Evolutionary conservation across 2,888 invertebrate genomes (phyloP), one percentile per base, ranked within the genome.

Genomic region (Timema cristinae): DNA sequence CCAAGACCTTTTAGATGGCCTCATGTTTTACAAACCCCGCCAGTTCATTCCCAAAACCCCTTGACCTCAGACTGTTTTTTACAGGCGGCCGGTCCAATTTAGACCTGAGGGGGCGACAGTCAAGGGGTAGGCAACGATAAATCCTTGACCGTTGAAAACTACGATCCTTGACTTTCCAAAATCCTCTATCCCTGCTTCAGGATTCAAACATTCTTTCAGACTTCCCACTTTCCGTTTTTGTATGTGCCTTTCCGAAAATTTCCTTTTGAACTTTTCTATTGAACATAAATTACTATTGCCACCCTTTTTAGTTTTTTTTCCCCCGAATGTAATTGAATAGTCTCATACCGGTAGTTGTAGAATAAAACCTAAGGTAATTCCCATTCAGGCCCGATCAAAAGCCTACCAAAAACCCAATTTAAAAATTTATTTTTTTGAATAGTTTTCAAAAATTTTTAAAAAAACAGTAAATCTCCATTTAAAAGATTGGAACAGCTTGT

Each of bases 91-190:
- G 47, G 84, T 85, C 83, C 94, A 95, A 66, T 90, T 85, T 1
- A 95, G 83, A 69, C 86, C 75, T 87, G 50, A 97, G 82, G 81
- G 92, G 95, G 79, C 91, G 32, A 91, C 86, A 0, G 95, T 95
- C 68, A 94, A 80, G 0, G 95, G 94, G 82, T 94, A 94, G 0
- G 95, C 94, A 0, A 95, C 93, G 75, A 96, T 94, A 13, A 97
- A 81, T 97, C 97, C 75, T 79, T 97, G 96, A 0, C 97, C 97
- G 79, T 90, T 95, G 81, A 96, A 97, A 73, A 95, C 86, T 66
- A 96, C 86, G 15, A 94, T 88, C 80, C 86, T 84, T 91, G 92
- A 77, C 88, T 82, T 54, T 88, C 84, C 0, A 93, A 79, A 82
- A 77, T 90, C 89, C 0, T 88, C 84, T 71, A 94, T 83, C 87